Evolutionary conservation across 2,888 invertebrate species (phyloP), one percentile per base, ranked within the genome.

Genomic region (Junonia oenone): DNA sequence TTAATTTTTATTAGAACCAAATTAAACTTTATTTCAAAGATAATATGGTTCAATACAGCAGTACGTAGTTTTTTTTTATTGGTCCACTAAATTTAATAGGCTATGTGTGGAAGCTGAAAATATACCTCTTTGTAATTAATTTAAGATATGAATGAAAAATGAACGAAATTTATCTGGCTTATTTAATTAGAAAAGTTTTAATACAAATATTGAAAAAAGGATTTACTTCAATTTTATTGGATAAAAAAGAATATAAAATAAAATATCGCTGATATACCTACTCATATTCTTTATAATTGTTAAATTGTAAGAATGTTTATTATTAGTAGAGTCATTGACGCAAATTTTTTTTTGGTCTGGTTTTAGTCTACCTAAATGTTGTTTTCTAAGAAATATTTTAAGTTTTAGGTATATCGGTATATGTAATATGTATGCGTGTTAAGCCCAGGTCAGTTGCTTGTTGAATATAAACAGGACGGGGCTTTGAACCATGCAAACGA

Each of bases 51-150:
- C 51, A 38, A 19, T 31, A 45, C 8, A 35, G 14, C 17, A 14
- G 9, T 38, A 19, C 26, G 9, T 19, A 14, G 26, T 14, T 1
- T 14, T 14, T 4, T 13, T 31, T 26, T 11, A 1, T 53, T 45
- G 45, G 35, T 45, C 14, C 43, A 35, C 47, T 51, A 49, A 56
- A n/a, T n/a, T n/a, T n/a, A n/a, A 56, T 45, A 45, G 45, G 47
- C 49, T 49, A 49, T 43, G 57, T 56, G 50, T 62, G 61, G 63
- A 65, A 64, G 62, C 52, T 61, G 59, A 62, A 52, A 63, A 62
- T 57, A 61, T 67, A 62, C 55, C 55, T 45, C 46, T 46, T 60
- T 63, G 59, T 65, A 66, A 69, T 68, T 68, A 67, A 66, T 68
- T 66, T 64, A 65, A 62, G 49, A 62, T 56, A 31, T 35, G 46